These are phyloP conservation scores for Tuta absoluta DNA, from an alignment of 2,888 invertebrate genomes.

Conservation along the genomic window DNA sequence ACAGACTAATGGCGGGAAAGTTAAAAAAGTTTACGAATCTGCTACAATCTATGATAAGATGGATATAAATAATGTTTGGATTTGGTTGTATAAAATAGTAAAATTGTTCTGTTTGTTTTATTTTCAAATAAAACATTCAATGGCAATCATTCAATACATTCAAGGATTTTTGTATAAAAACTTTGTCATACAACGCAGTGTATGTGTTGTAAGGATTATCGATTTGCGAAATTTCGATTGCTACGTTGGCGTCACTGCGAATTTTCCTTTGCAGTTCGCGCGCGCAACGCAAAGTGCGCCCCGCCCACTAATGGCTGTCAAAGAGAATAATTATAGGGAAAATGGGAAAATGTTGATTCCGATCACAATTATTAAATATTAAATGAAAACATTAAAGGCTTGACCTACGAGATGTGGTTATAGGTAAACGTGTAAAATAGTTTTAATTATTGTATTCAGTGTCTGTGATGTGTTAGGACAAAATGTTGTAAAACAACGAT, in stretches of 20 bases:
- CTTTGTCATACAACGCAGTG: too few relatives aligned
- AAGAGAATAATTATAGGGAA: conserved; percentile 44
- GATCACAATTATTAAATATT: neutral
- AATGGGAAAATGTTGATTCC: conserved; percentile 36
- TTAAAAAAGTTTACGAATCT: conserved; percentile 14
- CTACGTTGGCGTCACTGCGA: conserved; percentile 55
- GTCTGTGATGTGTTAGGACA: neutral
- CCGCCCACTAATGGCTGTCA: conserved; percentile 69
- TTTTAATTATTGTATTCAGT: neutral
- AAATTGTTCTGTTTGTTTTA: too few relatives aligned
- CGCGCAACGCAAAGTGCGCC: conserved; percentile 43
- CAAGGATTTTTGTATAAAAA: too few relatives aligned
- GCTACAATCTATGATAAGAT: too few relatives aligned
- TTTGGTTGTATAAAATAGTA: too few relatives aligned
- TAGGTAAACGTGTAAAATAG: conserved; percentile 1
- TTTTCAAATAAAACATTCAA: too few relatives aligned
- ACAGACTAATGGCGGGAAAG: conserved; percentile 30
- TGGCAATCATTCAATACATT: too few relatives aligned
- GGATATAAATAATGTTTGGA: neutral
- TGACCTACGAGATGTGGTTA: neutral
- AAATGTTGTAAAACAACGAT: neutral
- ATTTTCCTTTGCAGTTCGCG: conserved; percentile 53
- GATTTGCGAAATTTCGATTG: conserved; percentile 38
- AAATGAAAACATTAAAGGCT: neutral
- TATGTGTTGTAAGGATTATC: conserved; percentile 30